Conservation (phyloP, 2,113 vertebrate genomes). For the Progne subis region DNA sequence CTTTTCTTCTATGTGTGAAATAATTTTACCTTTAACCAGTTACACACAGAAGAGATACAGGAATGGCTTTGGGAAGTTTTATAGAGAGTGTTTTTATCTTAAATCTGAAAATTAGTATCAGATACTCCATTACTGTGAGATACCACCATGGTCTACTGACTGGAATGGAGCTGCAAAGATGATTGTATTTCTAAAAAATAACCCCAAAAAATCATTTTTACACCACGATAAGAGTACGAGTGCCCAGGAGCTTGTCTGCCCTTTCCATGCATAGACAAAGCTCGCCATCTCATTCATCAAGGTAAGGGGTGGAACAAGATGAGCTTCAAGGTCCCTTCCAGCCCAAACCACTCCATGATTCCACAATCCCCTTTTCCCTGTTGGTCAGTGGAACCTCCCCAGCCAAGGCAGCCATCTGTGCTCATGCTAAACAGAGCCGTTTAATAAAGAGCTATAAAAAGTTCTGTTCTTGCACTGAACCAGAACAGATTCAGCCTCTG, state of each 20-base stretch:
- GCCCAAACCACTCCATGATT: background rate
- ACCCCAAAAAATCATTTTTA: background rate
- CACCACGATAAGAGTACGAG: background rate
- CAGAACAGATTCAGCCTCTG: slow-evolving; percentile 1
- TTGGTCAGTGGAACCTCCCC: background rate
- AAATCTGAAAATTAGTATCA: background rate
- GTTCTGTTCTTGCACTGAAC: background rate
- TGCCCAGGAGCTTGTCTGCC: background rate
- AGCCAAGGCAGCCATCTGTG: background rate
- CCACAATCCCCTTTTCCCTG: background rate
- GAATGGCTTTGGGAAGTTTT: background rate
- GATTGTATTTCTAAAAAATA: background rate
- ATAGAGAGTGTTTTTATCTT: background rate
- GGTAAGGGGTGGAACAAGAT: background rate
- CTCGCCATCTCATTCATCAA: background rate
- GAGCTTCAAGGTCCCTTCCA: background rate
- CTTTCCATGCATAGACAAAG: background rate
- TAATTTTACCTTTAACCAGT: background rate
- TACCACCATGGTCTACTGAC: background rate
- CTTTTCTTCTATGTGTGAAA: background rate
- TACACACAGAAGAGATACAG: background rate
- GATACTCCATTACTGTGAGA: background rate
- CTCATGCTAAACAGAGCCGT: background rate
- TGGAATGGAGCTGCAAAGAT: background rate
- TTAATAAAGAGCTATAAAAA: background rate